Base-by-base conservation (phyloP, 2,797 vertebrate species). In the Paguma larvata region DNA sequence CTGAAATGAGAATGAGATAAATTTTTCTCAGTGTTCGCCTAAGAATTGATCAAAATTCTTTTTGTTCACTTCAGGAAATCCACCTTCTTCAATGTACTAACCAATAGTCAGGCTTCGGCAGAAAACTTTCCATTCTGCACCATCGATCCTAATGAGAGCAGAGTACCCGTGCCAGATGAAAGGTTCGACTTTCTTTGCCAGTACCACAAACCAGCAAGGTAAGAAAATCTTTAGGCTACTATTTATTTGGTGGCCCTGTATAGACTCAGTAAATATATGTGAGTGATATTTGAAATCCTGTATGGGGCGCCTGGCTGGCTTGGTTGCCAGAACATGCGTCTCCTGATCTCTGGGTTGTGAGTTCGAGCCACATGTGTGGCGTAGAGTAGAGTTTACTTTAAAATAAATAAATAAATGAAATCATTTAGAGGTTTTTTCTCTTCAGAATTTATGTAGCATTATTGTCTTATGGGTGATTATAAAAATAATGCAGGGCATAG, bases 81-180 rank as follows among this genome's bases (percentile, higher is more conserved):
- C 15, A 99, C 99, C 1, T 99, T 99, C 99, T 99, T 99, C 99
- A 99, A 99, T 95, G 99, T 99, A 93, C 98, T 99, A 98, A 99
- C 99, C 92, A 99, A 99, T 98, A 99, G 99, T 98, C 99, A 99
- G 97, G 99, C 99, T 2, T 99, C 99, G 91, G 99, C 99, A 77
- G 99, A 99, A 98, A 99, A 99, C 97, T 99, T 99, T 98, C 99
- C 99, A 89, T 99, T 99, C 99, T 99, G 99, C 98, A 99, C 99
- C 98, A 99, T 99, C 98, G 99, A 99, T 98, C 99, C 99, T 98
- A 99, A 99, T 98, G 99, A 99, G 99, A 99, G 99, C 98, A 99
- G 99, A 98, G 99, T 99, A 93, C 99, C 99, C 98, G 99, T 99
- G 98, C 99, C 99, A 97, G 99, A 99, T 98, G 99, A 99, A 98